phyloP scores from a whole-genome alignment of 2,888 invertebrate genomes.

The Euphydryas editha region DNA sequence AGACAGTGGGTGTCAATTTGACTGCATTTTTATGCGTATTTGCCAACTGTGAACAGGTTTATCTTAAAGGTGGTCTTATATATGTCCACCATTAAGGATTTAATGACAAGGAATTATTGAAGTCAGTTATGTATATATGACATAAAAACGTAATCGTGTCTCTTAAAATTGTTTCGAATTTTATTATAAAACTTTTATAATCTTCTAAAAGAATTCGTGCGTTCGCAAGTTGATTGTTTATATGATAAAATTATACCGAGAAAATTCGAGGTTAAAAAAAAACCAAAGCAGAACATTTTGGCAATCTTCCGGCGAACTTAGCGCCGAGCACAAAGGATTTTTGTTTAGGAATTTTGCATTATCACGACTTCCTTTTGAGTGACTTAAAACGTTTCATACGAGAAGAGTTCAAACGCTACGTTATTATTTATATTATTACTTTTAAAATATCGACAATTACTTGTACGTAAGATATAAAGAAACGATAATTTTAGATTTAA shows the following conservation, averaged over 20 bases:
- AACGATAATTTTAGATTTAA: no score
- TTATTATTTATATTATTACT: background rate
- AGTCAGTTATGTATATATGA: no score
- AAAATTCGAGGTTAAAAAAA: conserved; percentile 18
- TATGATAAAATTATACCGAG: conserved; percentile 34
- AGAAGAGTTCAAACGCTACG: conserved; percentile 6
- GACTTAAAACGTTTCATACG: conserved; percentile 30
- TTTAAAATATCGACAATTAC: no score
- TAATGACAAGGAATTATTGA: no score
- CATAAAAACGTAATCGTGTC: background rate
- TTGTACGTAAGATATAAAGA: background rate
- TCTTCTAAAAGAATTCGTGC: conserved; percentile 17
- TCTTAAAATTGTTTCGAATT: background rate
- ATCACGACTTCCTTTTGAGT: conserved; percentile 41
- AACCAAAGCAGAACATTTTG: conserved; percentile 32
- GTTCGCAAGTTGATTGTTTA: conserved; percentile 20
- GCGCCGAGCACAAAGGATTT: conserved; percentile 51
- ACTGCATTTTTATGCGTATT: no score
- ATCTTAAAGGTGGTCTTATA: no score
- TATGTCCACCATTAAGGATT: no score
- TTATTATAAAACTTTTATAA: conserved; percentile 7
- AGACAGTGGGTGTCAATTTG: no score
- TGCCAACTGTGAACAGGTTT: no score
- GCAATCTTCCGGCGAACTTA: conserved; percentile 54
- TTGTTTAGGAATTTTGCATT: conserved; percentile 54